Evolutionary conservation across 2,113 vertebrate genomes (phyloP).

Genomic region (Parotia lawesii): DNA sequence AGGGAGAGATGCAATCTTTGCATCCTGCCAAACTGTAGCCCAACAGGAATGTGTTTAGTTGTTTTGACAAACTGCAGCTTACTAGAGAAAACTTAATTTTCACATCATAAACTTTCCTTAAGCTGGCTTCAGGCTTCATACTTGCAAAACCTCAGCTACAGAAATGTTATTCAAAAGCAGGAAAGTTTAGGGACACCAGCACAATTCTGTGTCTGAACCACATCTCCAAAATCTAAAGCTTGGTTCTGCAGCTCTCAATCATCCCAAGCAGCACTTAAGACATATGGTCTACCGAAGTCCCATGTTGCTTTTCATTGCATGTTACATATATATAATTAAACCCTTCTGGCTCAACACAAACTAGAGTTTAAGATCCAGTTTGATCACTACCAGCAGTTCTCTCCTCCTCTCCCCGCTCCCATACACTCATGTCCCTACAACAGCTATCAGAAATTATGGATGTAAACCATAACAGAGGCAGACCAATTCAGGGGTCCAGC

Average conservation of each 20-base stretch:
- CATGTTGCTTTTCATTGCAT: not conserved
- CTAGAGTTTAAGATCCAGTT: not conserved
- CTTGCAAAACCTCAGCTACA: conserved; percentile 41
- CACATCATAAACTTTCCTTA: conserved; percentile 63
- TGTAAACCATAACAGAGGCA: not conserved
- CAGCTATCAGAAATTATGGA: not conserved
- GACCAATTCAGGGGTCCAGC: not conserved
- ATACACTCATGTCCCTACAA: not conserved
- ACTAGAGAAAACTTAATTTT: conserved; percentile 67
- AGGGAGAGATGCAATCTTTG: conserved; percentile 34
- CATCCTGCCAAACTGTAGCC: conserved; percentile 53
- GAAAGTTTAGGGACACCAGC: conserved; percentile 23
- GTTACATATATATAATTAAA: not conserved
- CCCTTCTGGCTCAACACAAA: not conserved
- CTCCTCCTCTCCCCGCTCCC: not conserved
- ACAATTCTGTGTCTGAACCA: conserved; percentile 5
- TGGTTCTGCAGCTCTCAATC: not conserved
- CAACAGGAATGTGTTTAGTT: conserved; percentile 42
- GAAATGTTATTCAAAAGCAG: conserved; percentile 44
- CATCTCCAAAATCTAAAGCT: not conserved
- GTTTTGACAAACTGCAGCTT: conserved; percentile 67
- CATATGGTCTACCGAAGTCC: not conserved
- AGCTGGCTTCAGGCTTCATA: conserved; percentile 44
- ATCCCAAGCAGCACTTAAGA: not conserved
- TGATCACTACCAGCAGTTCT: not conserved